These are phyloP conservation scores for Elysia chlorotica DNA, from an alignment of 1,140 invertebrate species.

Conservation along the genomic window DNA sequence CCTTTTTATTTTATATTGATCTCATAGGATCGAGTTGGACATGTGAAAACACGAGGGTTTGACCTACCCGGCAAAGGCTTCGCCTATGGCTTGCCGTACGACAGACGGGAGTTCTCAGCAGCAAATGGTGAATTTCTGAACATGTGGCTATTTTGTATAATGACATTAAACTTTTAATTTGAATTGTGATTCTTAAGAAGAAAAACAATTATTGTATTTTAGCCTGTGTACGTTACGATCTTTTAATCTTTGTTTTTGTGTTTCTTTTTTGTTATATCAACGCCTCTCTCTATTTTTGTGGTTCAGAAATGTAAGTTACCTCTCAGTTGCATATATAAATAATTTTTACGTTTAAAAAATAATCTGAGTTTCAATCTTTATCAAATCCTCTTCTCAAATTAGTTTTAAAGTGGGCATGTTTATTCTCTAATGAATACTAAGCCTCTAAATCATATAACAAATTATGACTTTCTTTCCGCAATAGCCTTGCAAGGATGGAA, in stretches of 20 bases:
- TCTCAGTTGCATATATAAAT: background rate
- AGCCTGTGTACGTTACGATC: no score
- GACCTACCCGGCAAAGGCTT: constrained; percentile 5
- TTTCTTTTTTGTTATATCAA: background rate
- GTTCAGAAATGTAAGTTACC: background rate
- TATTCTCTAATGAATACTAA: no score
- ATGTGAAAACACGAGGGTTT: constrained; percentile 22
- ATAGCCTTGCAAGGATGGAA: constrained; percentile 30
- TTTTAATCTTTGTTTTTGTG: background rate
- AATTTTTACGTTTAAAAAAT: background rate
- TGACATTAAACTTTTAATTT: background rate
- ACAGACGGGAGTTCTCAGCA: constrained; percentile 20
- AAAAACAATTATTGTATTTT: background rate
- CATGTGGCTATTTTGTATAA: background rate
- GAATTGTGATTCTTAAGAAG: background rate
- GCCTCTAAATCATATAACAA: no score
- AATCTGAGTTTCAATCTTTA: constrained; percentile 8
- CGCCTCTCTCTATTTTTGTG: background rate
- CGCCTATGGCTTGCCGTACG: constrained; percentile 17
- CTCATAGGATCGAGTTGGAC: constrained; percentile 17
- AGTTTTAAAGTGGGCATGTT: no score
- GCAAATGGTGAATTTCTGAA: constrained; percentile 10
- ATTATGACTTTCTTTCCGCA: no score
- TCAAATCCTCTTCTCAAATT: no score
- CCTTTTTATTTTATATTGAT: no score